Conservation (phyloP, 2,797 vertebrate species). For the Hipposideros larvatus region DNA sequence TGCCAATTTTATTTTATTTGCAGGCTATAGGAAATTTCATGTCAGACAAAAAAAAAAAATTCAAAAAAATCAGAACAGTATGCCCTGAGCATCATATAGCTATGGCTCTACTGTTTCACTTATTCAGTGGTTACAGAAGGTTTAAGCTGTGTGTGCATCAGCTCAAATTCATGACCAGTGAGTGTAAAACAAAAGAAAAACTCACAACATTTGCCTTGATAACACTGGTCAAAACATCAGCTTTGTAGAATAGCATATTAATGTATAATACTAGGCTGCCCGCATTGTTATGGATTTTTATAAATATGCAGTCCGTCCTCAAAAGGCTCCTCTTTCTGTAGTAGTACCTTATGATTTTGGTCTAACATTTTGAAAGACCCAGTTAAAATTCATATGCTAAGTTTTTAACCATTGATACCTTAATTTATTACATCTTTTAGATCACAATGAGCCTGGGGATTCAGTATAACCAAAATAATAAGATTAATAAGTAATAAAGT, state of each 20-base stretch:
- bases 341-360: not conserved
- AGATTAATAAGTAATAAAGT: not conserved
- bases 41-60: no score
- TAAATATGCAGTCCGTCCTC: not conserved
- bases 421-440: slow-evolving; percentile 22
- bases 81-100: not conserved
- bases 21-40: not conserved
- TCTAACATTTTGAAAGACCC: not conserved
- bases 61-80: not conserved
- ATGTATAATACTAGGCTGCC: not conserved
- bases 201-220: not conserved
- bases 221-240: not conserved
- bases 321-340: not conserved
- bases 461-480: slow-evolving; percentile 8
- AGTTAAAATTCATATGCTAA: slow-evolving; percentile 23
- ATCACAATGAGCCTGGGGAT: not conserved
- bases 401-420: slow-evolving; percentile 43
- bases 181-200: not conserved
- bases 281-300: not conserved
- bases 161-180: slow-evolving; percentile 8
- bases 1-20: slow-evolving; percentile 17
- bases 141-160: not conserved
- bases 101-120: not conserved
- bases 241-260: not conserved
- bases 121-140: not conserved